A percentile compares a stretch with the other conserved stretches of the same genome.
phyloP scores from a whole-genome alignment of 2,797 vertebrate species.

The Cryptoprocta ferox region DNA sequence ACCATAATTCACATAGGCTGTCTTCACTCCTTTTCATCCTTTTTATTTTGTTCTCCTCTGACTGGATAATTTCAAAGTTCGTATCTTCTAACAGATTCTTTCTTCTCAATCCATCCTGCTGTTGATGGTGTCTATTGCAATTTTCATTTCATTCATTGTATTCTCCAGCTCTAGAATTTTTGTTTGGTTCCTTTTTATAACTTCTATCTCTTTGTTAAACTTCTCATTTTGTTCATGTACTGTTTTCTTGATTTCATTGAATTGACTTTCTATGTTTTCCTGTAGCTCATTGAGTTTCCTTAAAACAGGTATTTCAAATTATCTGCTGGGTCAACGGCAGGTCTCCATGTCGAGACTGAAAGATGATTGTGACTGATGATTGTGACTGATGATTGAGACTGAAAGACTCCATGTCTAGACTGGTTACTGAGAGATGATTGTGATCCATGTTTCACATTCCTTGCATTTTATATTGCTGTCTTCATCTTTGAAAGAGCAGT shows the following conservation, averaged over 20 bases:
- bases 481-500: not conserved
- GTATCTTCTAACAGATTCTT: not conserved
- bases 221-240: not conserved
- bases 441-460: not conserved
- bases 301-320: not conserved
- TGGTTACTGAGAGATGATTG: not conserved
- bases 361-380: not conserved
- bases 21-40: not conserved
- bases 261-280: not conserved
- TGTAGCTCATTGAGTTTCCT: not conserved
- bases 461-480: not conserved
- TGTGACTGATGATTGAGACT: not conserved
- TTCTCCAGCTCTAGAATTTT: not conserved
- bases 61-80: not conserved
- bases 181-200: not conserved
- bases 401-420: not conserved
- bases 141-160: not conserved
- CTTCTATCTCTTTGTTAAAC: not conserved
- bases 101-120: not conserved
- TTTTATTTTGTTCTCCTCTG: not conserved
- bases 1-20: not conserved
- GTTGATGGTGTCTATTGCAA: not conserved
- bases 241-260: not conserved
- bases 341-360: not conserved
- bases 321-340: not conserved